Percentiles rank a stretch among this genome's conserved stretches.
Evolutionary conservation across 2,113 vertebrate species (phyloP).

Genomic region (Geococcyx californianus): DNA sequence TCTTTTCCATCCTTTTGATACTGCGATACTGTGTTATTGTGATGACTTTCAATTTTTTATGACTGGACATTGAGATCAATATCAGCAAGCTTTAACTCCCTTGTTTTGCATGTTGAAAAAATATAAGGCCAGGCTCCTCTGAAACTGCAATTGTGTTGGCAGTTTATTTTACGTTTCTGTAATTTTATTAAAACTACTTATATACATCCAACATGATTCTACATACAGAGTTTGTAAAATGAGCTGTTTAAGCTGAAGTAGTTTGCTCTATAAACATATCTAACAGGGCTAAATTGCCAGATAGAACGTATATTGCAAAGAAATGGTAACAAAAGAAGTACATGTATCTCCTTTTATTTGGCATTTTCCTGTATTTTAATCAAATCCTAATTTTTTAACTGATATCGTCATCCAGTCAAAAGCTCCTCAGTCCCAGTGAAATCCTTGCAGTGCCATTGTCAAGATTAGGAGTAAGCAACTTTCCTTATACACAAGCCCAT

Average conservation of each 20-base stretch:
- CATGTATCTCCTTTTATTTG: not conserved
- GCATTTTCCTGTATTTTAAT: not conserved
- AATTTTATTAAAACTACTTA: slow-evolving; percentile 66
- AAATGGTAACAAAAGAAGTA: not conserved
- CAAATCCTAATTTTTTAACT: not conserved
- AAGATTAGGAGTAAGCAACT: not conserved
- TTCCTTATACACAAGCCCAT: not conserved
- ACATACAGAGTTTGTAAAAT: slow-evolving; percentile 18
- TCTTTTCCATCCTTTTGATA: too few species aligned
- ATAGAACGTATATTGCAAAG: not conserved
- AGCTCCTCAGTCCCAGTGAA: not conserved
- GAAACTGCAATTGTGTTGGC: slow-evolving; percentile 43
- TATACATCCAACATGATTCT: slow-evolving; percentile 20
- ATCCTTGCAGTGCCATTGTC: not conserved
- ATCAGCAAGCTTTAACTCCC: slow-evolving; percentile 39
- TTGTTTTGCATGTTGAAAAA: slow-evolving; percentile 37
- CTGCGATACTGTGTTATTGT: too few species aligned
- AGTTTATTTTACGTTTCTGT: slow-evolving; percentile 53
- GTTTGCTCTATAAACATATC: slow-evolving; percentile 33
- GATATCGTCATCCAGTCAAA: not conserved
- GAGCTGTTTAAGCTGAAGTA: slow-evolving; percentile 21
- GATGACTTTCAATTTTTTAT: slow-evolving; percentile 69
- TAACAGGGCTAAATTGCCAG: slow-evolving; percentile 24
- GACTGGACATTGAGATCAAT: slow-evolving; percentile 33
- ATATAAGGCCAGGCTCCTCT: slow-evolving; percentile 8